Percentiles rank a stretch among this genome's conserved stretches.
Conservation (phyloP, 2,888 invertebrate genomes). For the Morpho helenor region DNA sequence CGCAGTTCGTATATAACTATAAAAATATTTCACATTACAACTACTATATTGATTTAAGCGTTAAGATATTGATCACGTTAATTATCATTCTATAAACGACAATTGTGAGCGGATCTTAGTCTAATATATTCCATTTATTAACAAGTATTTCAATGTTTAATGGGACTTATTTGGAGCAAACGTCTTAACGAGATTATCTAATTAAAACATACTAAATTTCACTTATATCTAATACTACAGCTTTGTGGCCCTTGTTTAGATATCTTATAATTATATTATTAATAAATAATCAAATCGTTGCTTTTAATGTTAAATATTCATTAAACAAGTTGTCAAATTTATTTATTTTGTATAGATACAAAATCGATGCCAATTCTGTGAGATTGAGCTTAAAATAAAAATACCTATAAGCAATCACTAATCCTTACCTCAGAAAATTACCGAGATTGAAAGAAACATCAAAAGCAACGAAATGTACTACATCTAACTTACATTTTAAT, state of each 20-base stretch:
- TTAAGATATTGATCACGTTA: no score
- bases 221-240: constrained; percentile 19
- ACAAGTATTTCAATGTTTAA: constrained; percentile 7
- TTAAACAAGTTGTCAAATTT: background rate
- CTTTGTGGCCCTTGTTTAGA: constrained; percentile 19
- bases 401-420: no score
- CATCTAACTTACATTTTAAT: constrained; percentile 2
- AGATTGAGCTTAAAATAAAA: no score
- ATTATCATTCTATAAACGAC: background rate
- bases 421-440: background rate
- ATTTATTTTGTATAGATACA: background rate
- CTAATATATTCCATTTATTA: background rate
- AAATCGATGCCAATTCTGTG: no score
- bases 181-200: constrained; percentile 10
- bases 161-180: constrained; percentile 10
- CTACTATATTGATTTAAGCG: background rate
- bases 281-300: constrained; percentile 14
- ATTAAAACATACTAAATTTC: constrained; percentile 16
- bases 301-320: constrained; percentile 4
- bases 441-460: constrained; percentile 1
- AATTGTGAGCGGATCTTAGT: constrained; percentile 5
- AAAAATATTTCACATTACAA: constrained; percentile 15
- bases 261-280: constrained; percentile 16
- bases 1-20: constrained; percentile 7
- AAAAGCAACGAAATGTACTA: constrained; percentile 4